Evolutionary conservation across 2,888 invertebrate genomes (phyloP), one percentile per base, ranked within the genome.

Genomic region (Volucella bombylans): DNA sequence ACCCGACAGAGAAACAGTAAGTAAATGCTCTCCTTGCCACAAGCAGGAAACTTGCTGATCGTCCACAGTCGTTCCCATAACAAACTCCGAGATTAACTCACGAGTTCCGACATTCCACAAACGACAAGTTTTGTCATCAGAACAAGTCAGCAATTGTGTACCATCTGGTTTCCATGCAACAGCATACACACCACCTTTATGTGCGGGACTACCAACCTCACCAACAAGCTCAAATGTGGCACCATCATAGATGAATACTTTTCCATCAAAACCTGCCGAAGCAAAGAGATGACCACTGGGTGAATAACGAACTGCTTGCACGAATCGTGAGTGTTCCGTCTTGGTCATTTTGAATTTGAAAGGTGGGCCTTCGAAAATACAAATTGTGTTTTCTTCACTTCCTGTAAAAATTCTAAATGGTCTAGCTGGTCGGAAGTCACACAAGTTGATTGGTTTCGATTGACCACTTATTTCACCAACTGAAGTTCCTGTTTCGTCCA

Each of bases 261-360:
- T 98, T 52, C 99, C 99, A 91, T 99, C 99, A 90, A 99, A 98
- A 50, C 99, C 99, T 43, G 97, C 99, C 0, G 98, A 97, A 0
- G 98, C 98, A 92, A 99, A 99, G 65, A 95, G 93, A 88, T 96
- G 95, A 1, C 99, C 99, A 89, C 95, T 95, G 0, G 98, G 98
- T 3, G 98, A 97, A 92, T 97, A 99, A 57, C 98, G 94, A 0
- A 99, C 97, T 1, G 97, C 97, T 92, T 99, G 99, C 0, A 99
- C 99, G 92, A 98, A 99, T 57, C 98, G 94, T 0, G 95, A 94
- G 92, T 99, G 99, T 82, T 99, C 98, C 93, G 96, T 96, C 90
- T 97, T 97, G 14, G 97, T 97, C 94, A 96, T 97, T 92, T 97
- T 97, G 91, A 97, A 97, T 90, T 97, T 97, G 93, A 99, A 99